phyloP scores from a whole-genome alignment of 2,113 vertebrate species.

The Rhinogobius similis region DNA sequence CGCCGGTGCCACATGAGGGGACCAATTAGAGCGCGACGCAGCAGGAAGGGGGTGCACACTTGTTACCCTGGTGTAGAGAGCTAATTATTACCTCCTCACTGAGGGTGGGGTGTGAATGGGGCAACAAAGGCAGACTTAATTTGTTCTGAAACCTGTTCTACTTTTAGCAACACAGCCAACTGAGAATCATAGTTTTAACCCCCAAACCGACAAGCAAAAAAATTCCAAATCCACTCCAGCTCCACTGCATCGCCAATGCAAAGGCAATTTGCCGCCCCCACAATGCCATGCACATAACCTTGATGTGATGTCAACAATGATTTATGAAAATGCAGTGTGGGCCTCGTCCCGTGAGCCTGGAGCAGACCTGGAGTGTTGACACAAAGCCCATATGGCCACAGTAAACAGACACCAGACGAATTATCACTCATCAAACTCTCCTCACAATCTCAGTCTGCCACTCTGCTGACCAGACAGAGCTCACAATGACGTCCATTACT shows the following conservation, averaged over 20 bases:
- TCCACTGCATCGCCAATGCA: slow-evolving; percentile 61
- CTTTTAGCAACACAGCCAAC: slow-evolving; percentile 21
- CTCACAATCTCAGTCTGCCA: slow-evolving; percentile 44
- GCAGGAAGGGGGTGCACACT: slow-evolving; percentile 76
- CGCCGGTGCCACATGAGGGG: slow-evolving; percentile 79
- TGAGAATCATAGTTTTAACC: slow-evolving; percentile 54
- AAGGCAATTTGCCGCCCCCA: slow-evolving; percentile 61
- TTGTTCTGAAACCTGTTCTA: slow-evolving; percentile 11
- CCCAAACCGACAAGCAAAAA: slow-evolving; percentile 47
- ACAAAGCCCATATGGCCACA: slow-evolving; percentile 54
- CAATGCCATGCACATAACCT: slow-evolving; percentile 62
- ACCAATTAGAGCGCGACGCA: slow-evolving; percentile 77
- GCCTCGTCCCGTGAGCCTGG: slow-evolving; percentile 40
- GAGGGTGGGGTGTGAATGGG: slow-evolving; percentile 11
- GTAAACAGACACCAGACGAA: slow-evolving; percentile 37
- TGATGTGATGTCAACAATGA: slow-evolving; percentile 73
- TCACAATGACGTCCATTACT: not conserved
- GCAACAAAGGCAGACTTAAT: slow-evolving; percentile 37
- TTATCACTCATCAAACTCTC: slow-evolving; percentile 57
- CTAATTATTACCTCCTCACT: slow-evolving; percentile 77
- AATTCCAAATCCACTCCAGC: slow-evolving; percentile 36
- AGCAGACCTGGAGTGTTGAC: slow-evolving; percentile 62
- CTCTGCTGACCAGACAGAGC: slow-evolving; percentile 29
- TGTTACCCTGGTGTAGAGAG: slow-evolving; percentile 74
- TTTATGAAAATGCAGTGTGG: slow-evolving; percentile 70